Evolutionary conservation across 2,797 vertebrate species (phyloP), one percentile per base, ranked within the genome.

Genomic region (Rhodeus uyekii): DNA sequence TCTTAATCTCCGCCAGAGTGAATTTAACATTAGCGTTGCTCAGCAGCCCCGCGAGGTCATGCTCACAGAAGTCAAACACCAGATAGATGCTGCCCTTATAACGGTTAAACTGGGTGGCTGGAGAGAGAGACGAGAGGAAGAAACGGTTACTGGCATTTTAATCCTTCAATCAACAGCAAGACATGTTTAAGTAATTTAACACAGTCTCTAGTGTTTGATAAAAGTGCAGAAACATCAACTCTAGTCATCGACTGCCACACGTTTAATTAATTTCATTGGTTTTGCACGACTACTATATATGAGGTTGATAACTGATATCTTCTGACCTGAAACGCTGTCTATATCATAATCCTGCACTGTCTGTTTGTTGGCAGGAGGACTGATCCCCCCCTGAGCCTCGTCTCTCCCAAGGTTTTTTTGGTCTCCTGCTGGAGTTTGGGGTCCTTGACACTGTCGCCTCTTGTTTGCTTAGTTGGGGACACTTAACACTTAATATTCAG

Each of bases 1-100:
- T 98, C 92, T 99, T 99, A 90, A 99, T 99, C 93, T 99, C 97
- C 0, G 98, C 95, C 77, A 99, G 92, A 0, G 97, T 99, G 92
- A 99, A 99, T 90, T 99, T 99, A 2, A 99, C 98, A 0, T 98
- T 96, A n/a, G 97, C 95, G 0, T 99, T 99, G 92, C 98, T 99
- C 68, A 99, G 93, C 53, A 99, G 93, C 1, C 98, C 98, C 0
- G 98, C 98, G 79, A 99, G 93, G 90, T 99, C 98, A 0, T 99
- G 98, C 87, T 99, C 98, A 0, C 98, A 99, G 94, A 99, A 99
- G 88, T 99, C 98, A 86, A 99, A 99, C 87, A 99, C 98, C 61
- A 99, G 91, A 91, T 98, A 99, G 91, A 99, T 99, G 83, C 97
- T 99, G 88, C 98, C 98, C 89, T 99, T 99, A 92, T 97, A 99